Evolutionary conservation across 2,113 vertebrate species (phyloP).

Genomic region (Passer domesticus): DNA sequence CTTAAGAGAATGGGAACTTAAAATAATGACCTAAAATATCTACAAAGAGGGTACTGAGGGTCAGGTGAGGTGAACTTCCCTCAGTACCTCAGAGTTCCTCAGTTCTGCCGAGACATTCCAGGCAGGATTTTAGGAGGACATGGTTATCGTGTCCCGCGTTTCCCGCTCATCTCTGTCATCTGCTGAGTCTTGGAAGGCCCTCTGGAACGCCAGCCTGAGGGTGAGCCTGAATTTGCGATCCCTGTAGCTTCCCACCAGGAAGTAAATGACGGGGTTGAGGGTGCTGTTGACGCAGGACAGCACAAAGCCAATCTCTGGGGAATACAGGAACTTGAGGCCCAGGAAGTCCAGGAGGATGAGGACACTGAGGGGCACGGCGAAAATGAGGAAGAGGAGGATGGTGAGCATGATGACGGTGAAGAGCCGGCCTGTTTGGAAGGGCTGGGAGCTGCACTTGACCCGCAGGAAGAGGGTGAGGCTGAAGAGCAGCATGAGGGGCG

Average conservation of each 20-base stretch:
- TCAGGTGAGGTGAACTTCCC: neutral
- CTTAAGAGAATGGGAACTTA: neutral
- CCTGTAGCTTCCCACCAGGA: constrained; percentile 62
- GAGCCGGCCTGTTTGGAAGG: neutral
- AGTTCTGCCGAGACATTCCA: neutral
- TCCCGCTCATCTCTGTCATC: constrained; percentile 48
- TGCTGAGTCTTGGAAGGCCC: constrained; percentile 45
- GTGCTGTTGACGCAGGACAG: constrained; percentile 52
- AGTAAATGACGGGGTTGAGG: constrained; percentile 59
- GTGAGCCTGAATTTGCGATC: constrained; percentile 12
- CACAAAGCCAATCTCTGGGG: constrained; percentile 23
- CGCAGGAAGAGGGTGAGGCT: constrained; percentile 51
- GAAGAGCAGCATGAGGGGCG: constrained; percentile 52
- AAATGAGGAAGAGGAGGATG: constrained; percentile 56
- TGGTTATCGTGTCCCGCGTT: neutral
- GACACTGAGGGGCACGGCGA: neutral
- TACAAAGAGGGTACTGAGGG: neutral
- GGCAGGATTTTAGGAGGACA: neutral
- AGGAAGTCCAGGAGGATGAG: constrained; percentile 54
- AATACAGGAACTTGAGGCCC: constrained; percentile 54
- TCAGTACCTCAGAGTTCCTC: neutral
- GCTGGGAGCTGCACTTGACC: constrained; percentile 28
- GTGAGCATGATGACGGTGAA: constrained; percentile 41
- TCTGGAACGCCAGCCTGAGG: constrained; percentile 52
- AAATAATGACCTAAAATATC: neutral